A percentile compares a stretch with the other conserved stretches of the same genome.
Conservation (phyloP, 2,113 vertebrate genomes). For the Cottus gobio region DNA sequence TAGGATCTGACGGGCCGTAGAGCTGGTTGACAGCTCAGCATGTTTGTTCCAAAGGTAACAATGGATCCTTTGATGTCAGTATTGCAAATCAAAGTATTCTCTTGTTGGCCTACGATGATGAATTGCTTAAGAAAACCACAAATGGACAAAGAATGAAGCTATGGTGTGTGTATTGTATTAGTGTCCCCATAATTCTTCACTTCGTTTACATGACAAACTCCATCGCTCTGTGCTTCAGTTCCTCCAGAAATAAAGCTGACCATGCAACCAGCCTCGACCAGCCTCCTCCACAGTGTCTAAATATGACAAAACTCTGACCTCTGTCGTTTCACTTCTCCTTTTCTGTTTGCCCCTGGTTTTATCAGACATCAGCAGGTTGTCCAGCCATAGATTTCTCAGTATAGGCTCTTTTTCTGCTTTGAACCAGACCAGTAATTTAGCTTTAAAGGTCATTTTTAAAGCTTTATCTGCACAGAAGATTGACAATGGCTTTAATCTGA, state of each 20-base stretch:
- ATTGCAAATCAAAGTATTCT: slow-evolving; percentile 54
- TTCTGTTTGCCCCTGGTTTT: slow-evolving; percentile 40
- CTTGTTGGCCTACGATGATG: slow-evolving; percentile 14
- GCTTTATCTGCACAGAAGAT: slow-evolving; percentile 38
- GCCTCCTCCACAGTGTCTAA: slow-evolving; percentile 23
- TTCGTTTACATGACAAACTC: neutral
- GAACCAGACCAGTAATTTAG: slow-evolving; percentile 43
- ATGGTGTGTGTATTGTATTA: slow-evolving; percentile 10
- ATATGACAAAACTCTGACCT: slow-evolving; percentile 43
- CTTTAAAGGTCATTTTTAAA: slow-evolving; percentile 53
- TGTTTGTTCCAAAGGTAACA: slow-evolving; percentile 29
- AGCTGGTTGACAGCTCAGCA: slow-evolving; percentile 44
- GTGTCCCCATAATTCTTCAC: neutral
- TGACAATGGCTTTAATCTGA: slow-evolving; percentile 27
- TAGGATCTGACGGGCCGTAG: slow-evolving; percentile 4
- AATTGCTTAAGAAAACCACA: slow-evolving; percentile 38
- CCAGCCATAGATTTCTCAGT: slow-evolving; percentile 39
- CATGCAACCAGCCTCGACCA: neutral
- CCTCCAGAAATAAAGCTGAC: slow-evolving; percentile 18
- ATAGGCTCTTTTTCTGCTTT: slow-evolving; percentile 32
- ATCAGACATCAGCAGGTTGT: slow-evolving; percentile 56
- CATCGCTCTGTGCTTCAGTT: neutral
- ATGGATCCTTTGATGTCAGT: slow-evolving; percentile 21
- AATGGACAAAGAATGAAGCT: slow-evolving; percentile 29
- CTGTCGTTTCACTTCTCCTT: slow-evolving; percentile 49